Evolutionary conservation across 37 sponge, comb jelly and placozoan species (phyloP), one percentile per base, ranked within the genome.

Genomic region (Tethya wilhelma): DNA sequence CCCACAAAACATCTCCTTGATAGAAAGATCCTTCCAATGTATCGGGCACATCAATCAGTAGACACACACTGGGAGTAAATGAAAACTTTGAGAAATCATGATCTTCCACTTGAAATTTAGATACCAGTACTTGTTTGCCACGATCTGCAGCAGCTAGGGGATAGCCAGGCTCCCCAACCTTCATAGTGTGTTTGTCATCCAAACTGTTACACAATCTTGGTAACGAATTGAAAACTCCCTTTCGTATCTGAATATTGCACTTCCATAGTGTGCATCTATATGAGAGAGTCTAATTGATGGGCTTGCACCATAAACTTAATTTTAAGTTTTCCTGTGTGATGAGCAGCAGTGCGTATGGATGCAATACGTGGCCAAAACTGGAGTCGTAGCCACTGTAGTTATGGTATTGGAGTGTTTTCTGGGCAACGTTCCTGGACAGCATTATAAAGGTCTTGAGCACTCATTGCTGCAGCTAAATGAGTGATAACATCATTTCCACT

Each of bases 71-170:
- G 29, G 78, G 78, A 36, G 14, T 58, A 14, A 49, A 14, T 49
- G 53, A 19, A 49, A 49, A 49, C 30, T 33, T 33, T 17, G 78
- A 62, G 42, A 77, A 77, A 40, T 60, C 78, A 77, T 77, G 78
- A 34, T 60, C 78, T 12, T 64, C 72, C 41, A 80, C 71, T 34
- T 69, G 23, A 8, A 69, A 45, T 63, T 49, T 49, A 7, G 64
- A 9, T 9, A 86, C 79, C 39, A 86, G 37, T 19, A 49, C 31
- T 7, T 38, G 7, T 71, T 36, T 79, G 6, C 80, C 80, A 19
- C 80, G 64, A 8, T 87, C 81, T 32, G 45, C 88, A 2, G 82
- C 76, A 19, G 88, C 88, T 19, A 87, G 77, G 2, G 88, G 88
- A 67, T 56, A 80, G 8, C 56, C 69, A 11, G 88, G 88, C 49